These are phyloP conservation scores for Drosophila diplacantha DNA, from an alignment of 2,888 invertebrate genomes.

Conservation along the genomic window DNA sequence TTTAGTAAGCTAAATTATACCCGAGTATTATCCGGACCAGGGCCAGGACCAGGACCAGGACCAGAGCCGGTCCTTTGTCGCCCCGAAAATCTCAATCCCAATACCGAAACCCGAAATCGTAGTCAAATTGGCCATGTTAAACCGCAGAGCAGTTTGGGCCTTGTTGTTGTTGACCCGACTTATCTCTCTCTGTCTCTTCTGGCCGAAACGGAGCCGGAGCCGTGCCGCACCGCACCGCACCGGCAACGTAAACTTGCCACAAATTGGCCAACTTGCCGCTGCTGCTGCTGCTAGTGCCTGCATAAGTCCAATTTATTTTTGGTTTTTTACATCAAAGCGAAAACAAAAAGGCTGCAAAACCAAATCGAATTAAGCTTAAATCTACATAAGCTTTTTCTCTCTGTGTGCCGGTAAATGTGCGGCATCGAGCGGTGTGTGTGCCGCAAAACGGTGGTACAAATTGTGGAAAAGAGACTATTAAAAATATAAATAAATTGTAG, in stretches of 20 bases:
- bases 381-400: conserved; percentile 70
- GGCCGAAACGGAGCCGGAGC: conserved; percentile 39
- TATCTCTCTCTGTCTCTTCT: conserved; percentile 49
- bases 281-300: conserved; percentile 31
- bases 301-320: conserved; percentile 69
- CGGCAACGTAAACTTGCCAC: conserved; percentile 67
- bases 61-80: conserved; percentile 5
- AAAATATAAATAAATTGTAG: not conserved
- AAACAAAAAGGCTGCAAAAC: conserved; percentile 54
- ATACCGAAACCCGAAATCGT: conserved; percentile 55
- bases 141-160: conserved; percentile 61
- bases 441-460: conserved; percentile 9
- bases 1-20: conserved; percentile 67
- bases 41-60: not conserved
- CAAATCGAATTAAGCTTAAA: conserved; percentile 68
- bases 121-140: conserved; percentile 69
- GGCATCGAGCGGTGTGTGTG: conserved; percentile 10
- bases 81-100: conserved; percentile 26
- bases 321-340: conserved; percentile 50
- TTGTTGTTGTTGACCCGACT: conserved; percentile 66
- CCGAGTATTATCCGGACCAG: conserved; percentile 51
- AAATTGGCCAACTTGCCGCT: conserved; percentile 60
- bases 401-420: conserved; percentile 43
- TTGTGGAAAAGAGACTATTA: not conserved
- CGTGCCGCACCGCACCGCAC: conserved; percentile 32